Conservation (phyloP, 2,888 invertebrate species). For the Parelbella ahira region DNA sequence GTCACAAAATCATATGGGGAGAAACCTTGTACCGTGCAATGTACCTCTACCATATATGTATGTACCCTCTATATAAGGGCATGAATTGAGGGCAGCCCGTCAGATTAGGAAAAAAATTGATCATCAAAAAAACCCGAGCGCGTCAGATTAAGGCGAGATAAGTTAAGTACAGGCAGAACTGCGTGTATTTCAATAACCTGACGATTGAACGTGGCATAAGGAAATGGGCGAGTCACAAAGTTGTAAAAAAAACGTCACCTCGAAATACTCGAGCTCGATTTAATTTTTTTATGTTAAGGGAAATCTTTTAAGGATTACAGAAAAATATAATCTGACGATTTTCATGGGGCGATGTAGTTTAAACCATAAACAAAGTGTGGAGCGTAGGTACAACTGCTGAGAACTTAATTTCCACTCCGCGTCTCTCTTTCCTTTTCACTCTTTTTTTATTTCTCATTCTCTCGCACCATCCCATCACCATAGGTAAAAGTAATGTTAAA, state of each 20-base stretch:
- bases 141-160: background rate
- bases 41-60: constrained; percentile 1
- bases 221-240: constrained; percentile 1
- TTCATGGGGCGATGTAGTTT: too few species aligned
- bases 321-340: too few species aligned
- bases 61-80: background rate
- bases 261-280: background rate
- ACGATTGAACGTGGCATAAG: background rate
- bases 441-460: too few species aligned
- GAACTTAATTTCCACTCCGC: too few species aligned
- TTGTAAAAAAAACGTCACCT: background rate
- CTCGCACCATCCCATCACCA: too few species aligned
- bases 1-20: constrained; percentile 3
- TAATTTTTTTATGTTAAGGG: too few species aligned
- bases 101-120: constrained; percentile 2
- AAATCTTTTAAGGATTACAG: too few species aligned
- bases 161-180: background rate
- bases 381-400: too few species aligned
- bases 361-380: too few species aligned
- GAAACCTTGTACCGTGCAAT: constrained; percentile 3
- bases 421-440: too few species aligned
- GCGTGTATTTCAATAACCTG: background rate
- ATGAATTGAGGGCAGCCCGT: constrained; percentile 2
- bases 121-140: constrained; percentile 1
- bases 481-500: too few species aligned